Evolutionary conservation across 2,113 vertebrate genomes (phyloP), one percentile per base, ranked within the genome.

Genomic region (Lethenteron reissneri): DNA sequence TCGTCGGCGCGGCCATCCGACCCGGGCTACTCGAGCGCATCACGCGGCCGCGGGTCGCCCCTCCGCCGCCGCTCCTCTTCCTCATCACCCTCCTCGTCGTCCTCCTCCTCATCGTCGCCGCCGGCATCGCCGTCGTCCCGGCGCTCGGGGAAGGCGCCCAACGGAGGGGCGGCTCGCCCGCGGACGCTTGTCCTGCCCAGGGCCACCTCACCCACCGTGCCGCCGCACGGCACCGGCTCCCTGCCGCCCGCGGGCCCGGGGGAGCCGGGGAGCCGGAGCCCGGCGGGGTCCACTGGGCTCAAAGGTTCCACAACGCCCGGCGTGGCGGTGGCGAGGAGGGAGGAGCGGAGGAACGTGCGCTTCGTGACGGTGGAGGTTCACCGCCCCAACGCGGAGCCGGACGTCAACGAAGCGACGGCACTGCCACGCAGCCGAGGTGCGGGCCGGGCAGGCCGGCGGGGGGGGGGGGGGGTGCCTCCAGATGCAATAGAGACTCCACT

Each of bases 321-420:
- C 41, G 41, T 41, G 41, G 5, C 41, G 41, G 41, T 41, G 41
- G 41, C 3, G 41, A 6, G 6, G 41, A 41, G 41, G 41, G 41
- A 41, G 41, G 41, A 41, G 41, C 41, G 41, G 41, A 41, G 41
- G 41, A 86, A 84, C 76, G 87, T 86, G 74, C 87, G 87, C 72
- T 97, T 95, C 76, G 90, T 97, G 72, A 84, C 87, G 79, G 92
- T 97, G 79, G 92, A 96, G 79, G 88, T 97, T 10, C 90, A 96
- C 80, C 86, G 84, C 21, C 88, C 86, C 2, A 91, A 96, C 76
- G 85, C 87, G 0, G 92, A 97, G 78, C 92, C 92, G 0, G 92
- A 96, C 1, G 85, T 96, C 78, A 97, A 97, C 0, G 92, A 95
- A 83, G 88, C 95, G 72, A 84, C 89, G 41, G 84, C 87, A 0